phyloP scores from a whole-genome alignment of 2,888 invertebrate species.

The Coecobrya sp. region DNA sequence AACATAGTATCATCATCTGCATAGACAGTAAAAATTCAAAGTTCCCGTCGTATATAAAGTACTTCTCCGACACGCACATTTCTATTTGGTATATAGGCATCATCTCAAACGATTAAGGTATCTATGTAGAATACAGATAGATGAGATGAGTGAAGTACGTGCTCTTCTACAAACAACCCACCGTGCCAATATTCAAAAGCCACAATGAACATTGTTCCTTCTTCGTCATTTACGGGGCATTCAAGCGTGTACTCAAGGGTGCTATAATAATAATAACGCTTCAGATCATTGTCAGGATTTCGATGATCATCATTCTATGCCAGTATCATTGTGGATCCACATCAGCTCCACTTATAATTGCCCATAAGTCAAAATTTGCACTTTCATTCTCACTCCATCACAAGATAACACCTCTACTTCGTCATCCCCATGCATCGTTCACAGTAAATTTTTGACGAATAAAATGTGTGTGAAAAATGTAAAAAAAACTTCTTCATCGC shows the following conservation, averaged over 20 bases:
- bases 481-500: constrained; percentile 10
- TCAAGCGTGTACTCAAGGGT: constrained; percentile 75
- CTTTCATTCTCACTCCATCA: constrained; percentile 75
- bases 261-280: constrained; percentile 26
- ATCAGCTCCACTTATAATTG: constrained; percentile 57
- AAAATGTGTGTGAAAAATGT: constrained; percentile 51
- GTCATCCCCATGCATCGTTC: constrained; percentile 14
- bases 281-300: not conserved
- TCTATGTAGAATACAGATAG: too few relatives aligned
- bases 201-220: constrained; percentile 34
- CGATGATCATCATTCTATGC: not conserved
- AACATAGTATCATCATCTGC: not conserved
- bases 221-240: constrained; percentile 13
- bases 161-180: constrained; percentile 47
- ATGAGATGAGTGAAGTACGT: constrained; percentile 26
- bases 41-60: too few relatives aligned
- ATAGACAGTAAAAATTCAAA: not conserved
- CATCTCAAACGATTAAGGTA: not conserved
- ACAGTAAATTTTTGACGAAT: not conserved
- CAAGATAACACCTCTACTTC: not conserved
- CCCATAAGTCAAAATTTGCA: constrained; percentile 68
- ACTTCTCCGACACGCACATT: constrained; percentile 47
- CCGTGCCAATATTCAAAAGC: constrained; percentile 33
- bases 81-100: not conserved
- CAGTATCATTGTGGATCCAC: constrained; percentile 13